Conservation (phyloP, 1,140 invertebrate genomes). For the Drosophila orosa region DNA sequence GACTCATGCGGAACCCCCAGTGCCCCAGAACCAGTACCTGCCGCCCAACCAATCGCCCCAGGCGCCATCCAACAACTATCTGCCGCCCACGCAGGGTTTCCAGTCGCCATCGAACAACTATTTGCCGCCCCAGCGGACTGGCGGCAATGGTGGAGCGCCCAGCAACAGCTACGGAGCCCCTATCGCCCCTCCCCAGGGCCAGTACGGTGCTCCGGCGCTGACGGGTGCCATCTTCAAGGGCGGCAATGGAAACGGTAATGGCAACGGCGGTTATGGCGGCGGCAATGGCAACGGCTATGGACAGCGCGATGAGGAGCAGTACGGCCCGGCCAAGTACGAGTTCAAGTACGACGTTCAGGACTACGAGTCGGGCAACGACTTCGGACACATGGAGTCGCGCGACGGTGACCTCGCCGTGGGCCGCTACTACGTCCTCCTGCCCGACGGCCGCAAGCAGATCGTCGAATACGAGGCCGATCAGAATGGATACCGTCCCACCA, state of each 20-base stretch:
- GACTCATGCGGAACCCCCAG: conserved; percentile 84
- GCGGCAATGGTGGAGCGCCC: conserved; percentile 59
- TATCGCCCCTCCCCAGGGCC: conserved; percentile 78
- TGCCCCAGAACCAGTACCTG: conserved; percentile 85
- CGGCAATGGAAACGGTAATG: conserved; percentile 53
- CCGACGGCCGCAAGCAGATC: conserved; percentile 91
- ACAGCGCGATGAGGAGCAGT: conserved; percentile 83
- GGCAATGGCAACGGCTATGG: conserved; percentile 61
- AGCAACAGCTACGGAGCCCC: conserved; percentile 84
- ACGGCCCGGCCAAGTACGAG: conserved; percentile 89
- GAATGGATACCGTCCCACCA: conserved; percentile 90
- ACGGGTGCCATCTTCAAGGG: conserved; percentile 85
- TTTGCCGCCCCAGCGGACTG: conserved; percentile 73
- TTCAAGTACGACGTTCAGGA: conserved; percentile 91
- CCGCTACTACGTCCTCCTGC: conserved; percentile 89
- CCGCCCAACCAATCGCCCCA: conserved; percentile 84
- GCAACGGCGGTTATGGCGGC: conserved; percentile 57
- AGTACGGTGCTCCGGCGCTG: conserved; percentile 84
- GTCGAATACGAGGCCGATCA: conserved; percentile 92
- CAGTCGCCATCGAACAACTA: conserved; percentile 78
- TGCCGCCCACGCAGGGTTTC: conserved; percentile 76
- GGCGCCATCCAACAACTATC: conserved; percentile 77
- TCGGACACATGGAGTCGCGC: conserved; percentile 89
- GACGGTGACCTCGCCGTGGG: conserved; percentile 88
- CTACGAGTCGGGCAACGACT: conserved; percentile 88